Base-by-base conservation (phyloP, 2,113 vertebrate species). In the Epinephelus lanceolatus region DNA sequence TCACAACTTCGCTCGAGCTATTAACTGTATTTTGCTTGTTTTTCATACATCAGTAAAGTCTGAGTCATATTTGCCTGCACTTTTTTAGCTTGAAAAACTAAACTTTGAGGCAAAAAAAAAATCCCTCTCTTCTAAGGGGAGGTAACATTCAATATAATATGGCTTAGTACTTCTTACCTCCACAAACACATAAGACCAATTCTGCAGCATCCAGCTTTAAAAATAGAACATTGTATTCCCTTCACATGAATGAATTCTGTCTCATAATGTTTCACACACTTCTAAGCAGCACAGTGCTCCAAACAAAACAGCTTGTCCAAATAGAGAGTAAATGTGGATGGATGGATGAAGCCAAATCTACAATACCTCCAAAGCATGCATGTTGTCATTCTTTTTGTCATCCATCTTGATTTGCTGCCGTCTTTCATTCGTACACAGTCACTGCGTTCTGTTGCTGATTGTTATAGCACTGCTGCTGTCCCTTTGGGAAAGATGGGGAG, bases 331-430 rank as follows among this genome's bases (percentile, higher is more conserved):
- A 81, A 89, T 84, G 69, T 69, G 51, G 74, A 88, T 49, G 69
- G 87, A 92, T 86, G 82, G 83, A 79, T 47, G 70, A 42, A 73
- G 80, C 70, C 40, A 77, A 76, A 81, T 76, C 71, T 59, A 66
- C 47, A 82, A 71, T 67, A 84, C 60, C 69, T 78, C 63, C 53
- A 68, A 52, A 78, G 84, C 73, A 21, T 21, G 40, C 40, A 5
- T 83, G 65, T 51, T 88, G 84, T 87, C 76, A 84, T 88, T 85
- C 23, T 57, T 70, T 78, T 76, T 85, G 76, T 70, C 78, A 87
- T 88, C 67, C 71, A 81, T 86, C 77, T 91, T 80, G 76, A 88
- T 90, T 91, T 92, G 63, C 57, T 78, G 81, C 79, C 73, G 25
- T 83, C 77, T 87, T 84, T 73, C 70, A 87, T 90, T 72, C 75